These are phyloP conservation scores for Exephanes ischioxanthus DNA, from an alignment of 2,888 invertebrate species.

Conservation along the genomic window DNA sequence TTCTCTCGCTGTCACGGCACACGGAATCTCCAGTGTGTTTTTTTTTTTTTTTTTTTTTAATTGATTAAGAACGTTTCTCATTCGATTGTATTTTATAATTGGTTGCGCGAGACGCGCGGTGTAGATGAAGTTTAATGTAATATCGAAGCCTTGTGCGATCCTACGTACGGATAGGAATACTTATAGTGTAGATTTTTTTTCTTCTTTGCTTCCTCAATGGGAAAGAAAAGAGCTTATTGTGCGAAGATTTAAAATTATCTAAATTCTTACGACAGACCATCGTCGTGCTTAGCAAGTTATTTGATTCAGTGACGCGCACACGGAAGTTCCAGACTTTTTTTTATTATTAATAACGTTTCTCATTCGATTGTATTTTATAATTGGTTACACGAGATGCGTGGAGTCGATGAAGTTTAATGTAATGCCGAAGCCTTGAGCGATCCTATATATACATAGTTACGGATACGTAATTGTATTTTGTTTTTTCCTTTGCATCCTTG, in stretches of 20 bases:
- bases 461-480: neutral
- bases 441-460: neutral
- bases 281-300: neutral
- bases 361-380: conserved; percentile 36
- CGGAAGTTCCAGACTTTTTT: neutral
- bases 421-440: neutral
- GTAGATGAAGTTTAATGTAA: conserved; percentile 23
- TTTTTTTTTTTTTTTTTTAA: too few species aligned
- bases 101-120: conserved; percentile 18
- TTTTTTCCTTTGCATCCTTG: neutral
- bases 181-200: neutral
- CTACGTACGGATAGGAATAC: neutral
- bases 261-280: neutral
- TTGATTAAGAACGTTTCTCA: conserved; percentile 10
- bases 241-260: neutral
- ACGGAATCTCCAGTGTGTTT: neutral
- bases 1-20: conserved; percentile 44
- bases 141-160: neutral
- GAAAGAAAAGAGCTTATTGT: neutral
- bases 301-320: neutral
- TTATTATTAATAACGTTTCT: conserved; percentile 6
- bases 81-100: conserved; percentile 44
- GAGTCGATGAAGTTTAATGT: conserved; percentile 22
- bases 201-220: too few species aligned
- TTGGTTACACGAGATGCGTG: conserved; percentile 11